Base-by-base conservation (phyloP, 2,113 vertebrate species). In the Zapornia atra region DNA sequence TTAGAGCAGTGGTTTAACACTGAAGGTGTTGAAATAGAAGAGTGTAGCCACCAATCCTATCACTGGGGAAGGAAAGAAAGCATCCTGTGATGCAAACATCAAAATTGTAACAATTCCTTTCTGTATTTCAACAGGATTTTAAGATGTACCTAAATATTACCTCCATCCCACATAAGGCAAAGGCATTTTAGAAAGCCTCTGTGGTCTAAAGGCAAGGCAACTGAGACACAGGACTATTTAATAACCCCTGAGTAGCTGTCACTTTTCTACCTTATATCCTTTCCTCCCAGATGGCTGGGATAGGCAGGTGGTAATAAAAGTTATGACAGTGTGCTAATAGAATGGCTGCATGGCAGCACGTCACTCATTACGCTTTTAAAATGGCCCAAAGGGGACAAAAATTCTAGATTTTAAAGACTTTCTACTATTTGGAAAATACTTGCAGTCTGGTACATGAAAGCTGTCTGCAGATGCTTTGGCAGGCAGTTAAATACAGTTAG, bases 291-390 rank as follows among this genome's bases (percentile, higher is more conserved):
- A 64, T 46, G 54, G 82, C 44, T 25, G 48, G 38, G 79, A 81
- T 9, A 85, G 70, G 64, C 75, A 94, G 86, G 81, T 75, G 83
- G 79, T 48, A 92, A 78, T 64, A 64, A 53, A 72, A 92, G 90
- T 40, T 72, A 63, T 64, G 90, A 84, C 82, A 84, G 70, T 0
- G 15, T 44, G 92, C 86, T 92, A 84, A 82, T 63, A 90, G 79
- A 94, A 87, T 15, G 68, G 73, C 63, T 53, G 64, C 26, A 40
- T 25, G 54, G 44, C 71, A 73, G 76, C 14, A 1, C 4, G 2
- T 42, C 54, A 21, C 34, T 51, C 1, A 3, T 22, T 36, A n/a
- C 3, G 15, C 26, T 61, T 46, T 53, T 14, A 26, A 57, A 80
- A 66, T 2, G 40, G 73, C 68, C 89, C 78, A 33, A 57, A 81